Evolutionary conservation across 1,140 invertebrate genomes (phyloP).

Genomic region (Dufourea novaeangliae): DNA sequence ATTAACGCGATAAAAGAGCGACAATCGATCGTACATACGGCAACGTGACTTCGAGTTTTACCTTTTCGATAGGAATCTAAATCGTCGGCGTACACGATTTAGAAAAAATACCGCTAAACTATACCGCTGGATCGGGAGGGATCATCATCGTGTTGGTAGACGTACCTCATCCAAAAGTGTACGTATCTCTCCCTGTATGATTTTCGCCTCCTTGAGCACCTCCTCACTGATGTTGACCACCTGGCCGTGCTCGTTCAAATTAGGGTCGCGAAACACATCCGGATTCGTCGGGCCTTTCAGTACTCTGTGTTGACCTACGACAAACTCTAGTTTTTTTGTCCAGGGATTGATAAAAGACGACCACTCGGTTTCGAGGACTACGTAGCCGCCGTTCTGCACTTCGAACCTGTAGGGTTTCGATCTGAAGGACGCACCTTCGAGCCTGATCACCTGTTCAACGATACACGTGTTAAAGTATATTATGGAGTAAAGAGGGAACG

Average conservation of each 20-base stretch:
- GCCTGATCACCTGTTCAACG: conserved; percentile 81
- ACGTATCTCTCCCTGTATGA: conserved; percentile 87
- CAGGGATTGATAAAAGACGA: conserved; percentile 97
- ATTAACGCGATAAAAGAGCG: no score
- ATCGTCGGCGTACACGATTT: conserved; percentile 1
- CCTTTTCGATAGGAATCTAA: conserved; percentile 19
- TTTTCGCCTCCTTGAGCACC: conserved; percentile 83
- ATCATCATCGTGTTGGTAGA: conserved; percentile 21
- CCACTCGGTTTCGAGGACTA: conserved; percentile 95
- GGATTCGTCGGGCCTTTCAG: conserved; percentile 88
- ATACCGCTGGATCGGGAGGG: conserved; percentile 5
- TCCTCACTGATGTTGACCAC: conserved; percentile 81
- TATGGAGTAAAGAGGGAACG: neutral
- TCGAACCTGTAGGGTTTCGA: conserved; percentile 91
- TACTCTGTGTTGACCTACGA: conserved; percentile 93
- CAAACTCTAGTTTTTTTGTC: conserved; percentile 94
- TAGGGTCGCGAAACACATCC: conserved; percentile 86
- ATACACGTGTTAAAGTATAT: conserved; percentile 32
- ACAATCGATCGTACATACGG: neutral
- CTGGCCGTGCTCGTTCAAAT: conserved; percentile 76
- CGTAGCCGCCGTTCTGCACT: conserved; percentile 91
- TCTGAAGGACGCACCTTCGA: conserved; percentile 86
- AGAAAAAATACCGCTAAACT: conserved; percentile 10
- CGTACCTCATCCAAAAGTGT: conserved; percentile 86
- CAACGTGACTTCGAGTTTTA: conserved; percentile 5